These are phyloP conservation scores for Agapostemon virescens DNA, from an alignment of 2,888 invertebrate species.

Conservation along the genomic window DNA sequence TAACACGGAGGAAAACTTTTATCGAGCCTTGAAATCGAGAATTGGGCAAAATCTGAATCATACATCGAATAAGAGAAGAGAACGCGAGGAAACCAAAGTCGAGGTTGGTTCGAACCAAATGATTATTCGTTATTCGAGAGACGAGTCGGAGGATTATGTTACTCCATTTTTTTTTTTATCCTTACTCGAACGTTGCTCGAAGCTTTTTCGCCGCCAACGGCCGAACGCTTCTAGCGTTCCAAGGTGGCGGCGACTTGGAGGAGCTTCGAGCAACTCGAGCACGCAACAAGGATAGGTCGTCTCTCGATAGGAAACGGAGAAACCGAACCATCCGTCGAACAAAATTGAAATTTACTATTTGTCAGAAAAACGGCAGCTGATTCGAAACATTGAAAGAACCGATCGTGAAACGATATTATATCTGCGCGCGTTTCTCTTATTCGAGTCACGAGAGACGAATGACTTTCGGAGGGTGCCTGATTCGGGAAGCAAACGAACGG, in stretches of 20 bases:
- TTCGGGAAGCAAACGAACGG: conserved; percentile 24
- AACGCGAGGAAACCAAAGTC: neutral
- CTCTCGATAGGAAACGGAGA: neutral
- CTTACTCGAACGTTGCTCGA: neutral
- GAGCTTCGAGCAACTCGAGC: neutral
- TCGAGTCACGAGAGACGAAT: neutral
- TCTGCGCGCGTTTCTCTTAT: neutral
- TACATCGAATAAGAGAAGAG: neutral
- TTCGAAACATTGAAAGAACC: neutral
- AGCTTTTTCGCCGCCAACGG: neutral
- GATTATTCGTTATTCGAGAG: neutral
- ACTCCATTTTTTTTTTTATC: neutral
- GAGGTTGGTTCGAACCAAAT: neutral
- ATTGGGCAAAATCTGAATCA: neutral
- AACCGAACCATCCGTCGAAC: neutral
- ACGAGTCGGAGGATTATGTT: neutral
- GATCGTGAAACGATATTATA: neutral
- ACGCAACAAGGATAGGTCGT: neutral
- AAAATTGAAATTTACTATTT: neutral
- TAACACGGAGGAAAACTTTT: conserved; percentile 2
- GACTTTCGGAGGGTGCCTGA: neutral
- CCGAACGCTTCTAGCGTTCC: neutral
- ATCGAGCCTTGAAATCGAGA: neutral
- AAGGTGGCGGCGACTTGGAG: neutral
- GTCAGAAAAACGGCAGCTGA: neutral